Evolutionary conservation across 1,140 invertebrate genomes (phyloP).

Genomic region (Cotesia typhae): DNA sequence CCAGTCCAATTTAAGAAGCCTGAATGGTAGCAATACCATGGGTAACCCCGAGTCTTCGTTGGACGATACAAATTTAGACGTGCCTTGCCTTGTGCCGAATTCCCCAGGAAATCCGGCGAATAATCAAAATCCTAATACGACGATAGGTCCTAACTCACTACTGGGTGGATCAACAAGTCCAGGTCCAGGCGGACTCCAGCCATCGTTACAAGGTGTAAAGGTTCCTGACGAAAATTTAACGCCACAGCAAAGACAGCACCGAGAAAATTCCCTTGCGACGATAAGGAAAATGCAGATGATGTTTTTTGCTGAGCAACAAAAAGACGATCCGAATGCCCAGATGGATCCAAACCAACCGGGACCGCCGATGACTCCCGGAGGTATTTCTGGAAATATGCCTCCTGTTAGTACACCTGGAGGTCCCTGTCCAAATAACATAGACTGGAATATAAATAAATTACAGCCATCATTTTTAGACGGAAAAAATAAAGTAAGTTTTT

Average conservation of each 20-base stretch:
- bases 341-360: slow-evolving; percentile 60
- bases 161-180: slow-evolving; percentile 64
- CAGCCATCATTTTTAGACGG: slow-evolving; percentile 85
- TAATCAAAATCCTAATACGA: slow-evolving; percentile 56
- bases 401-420: slow-evolving; percentile 60
- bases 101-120: slow-evolving; percentile 64
- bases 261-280: slow-evolving; percentile 91
- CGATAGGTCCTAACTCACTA: slow-evolving; percentile 63
- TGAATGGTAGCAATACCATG: slow-evolving; percentile 62
- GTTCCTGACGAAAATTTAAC: slow-evolving; percentile 96
- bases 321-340: slow-evolving; percentile 56
- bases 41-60: slow-evolving; percentile 63
- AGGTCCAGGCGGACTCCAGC: slow-evolving; percentile 67
- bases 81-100: slow-evolving; percentile 66
- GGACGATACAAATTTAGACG: slow-evolving; percentile 65
- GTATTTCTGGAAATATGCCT: slow-evolving; percentile 53
- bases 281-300: slow-evolving; percentile 93
- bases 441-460: slow-evolving; percentile 82
- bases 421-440: slow-evolving; percentile 70
- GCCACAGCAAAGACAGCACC: slow-evolving; percentile 91
- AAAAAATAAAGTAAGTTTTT: slow-evolving; percentile 62
- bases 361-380: slow-evolving; percentile 55
- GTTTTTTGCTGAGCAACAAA: slow-evolving; percentile 84
- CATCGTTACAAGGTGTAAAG: slow-evolving; percentile 81
- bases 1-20: slow-evolving; percentile 59